Percentiles rank a stretch among this genome's conserved stretches.
Conservation (phyloP, 2,888 invertebrate species). For the Phortica magna region DNA sequence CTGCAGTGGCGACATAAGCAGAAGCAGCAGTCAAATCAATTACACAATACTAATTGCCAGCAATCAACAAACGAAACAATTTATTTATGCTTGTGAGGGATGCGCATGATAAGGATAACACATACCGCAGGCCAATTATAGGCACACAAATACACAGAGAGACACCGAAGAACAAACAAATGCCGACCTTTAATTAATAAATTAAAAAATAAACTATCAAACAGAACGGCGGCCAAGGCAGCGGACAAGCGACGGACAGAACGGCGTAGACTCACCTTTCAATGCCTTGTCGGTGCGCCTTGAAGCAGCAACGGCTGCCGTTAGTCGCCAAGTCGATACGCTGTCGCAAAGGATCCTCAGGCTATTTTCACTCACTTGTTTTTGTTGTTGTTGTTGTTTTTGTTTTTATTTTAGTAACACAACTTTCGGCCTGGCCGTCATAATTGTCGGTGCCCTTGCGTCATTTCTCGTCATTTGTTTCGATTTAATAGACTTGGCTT, state of each 20-base stretch:
- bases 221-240: neutral
- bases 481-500: slow-evolving; percentile 18
- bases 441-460: slow-evolving; percentile 11
- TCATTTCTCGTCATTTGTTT: neutral
- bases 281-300: neutral
- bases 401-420: neutral
- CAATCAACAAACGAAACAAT: slow-evolving; percentile 49
- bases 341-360: slow-evolving; percentile 3
- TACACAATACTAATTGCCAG: slow-evolving; percentile 50
- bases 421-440: neutral
- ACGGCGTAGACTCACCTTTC: neutral
- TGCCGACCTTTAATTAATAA: slow-evolving; percentile 76
- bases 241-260: neutral
- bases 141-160: slow-evolving; percentile 37
- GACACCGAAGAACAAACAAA: slow-evolving; percentile 51
- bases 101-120: slow-evolving; percentile 64
- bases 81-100: slow-evolving; percentile 44
- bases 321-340: neutral
- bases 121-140: slow-evolving; percentile 72
- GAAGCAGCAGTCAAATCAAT: slow-evolving; percentile 51
- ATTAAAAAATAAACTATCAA: slow-evolving; percentile 70
- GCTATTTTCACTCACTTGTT: neutral
- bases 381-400: neutral
- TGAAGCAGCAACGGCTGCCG: neutral
- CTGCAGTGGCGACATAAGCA: neutral